A percentile compares a stretch with the other conserved stretches of the same genome.
These are phyloP conservation scores for Panonychus citri DNA, from an alignment of 1,140 invertebrate species.

Conservation along the genomic window DNA sequence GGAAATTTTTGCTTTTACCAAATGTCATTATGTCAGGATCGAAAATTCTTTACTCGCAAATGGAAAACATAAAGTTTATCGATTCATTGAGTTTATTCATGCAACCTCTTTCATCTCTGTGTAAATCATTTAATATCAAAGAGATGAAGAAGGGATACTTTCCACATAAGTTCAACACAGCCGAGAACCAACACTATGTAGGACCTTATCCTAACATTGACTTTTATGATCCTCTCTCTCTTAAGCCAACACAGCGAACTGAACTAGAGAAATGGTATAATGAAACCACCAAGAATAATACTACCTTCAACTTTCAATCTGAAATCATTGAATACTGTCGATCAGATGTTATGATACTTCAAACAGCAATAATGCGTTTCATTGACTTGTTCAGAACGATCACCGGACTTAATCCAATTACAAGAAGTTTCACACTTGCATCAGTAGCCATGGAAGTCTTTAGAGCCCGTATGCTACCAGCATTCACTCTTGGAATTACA, in stretches of 20 bases:
- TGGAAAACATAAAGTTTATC: neutral
- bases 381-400: neutral
- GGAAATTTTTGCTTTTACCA: neutral
- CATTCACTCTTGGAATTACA: neutral
- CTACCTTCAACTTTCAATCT: neutral
- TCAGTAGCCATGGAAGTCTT: neutral
- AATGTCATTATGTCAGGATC: neutral
- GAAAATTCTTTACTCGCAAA: neutral
- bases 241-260: neutral
- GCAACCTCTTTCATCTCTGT: neutral
- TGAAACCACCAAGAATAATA: neutral
- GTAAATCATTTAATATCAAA: neutral
- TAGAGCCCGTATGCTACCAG: neutral
- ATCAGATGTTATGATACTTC: neutral
- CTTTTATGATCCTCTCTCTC: neutral
- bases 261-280: slow-evolving; percentile 7
- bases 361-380: neutral
- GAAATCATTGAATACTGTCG: neutral
- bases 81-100: slow-evolving; percentile 1
- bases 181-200: neutral
- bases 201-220: neutral
- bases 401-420: neutral
- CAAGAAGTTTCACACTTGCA: neutral
- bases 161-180: slow-evolving; percentile 3
- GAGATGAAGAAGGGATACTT: slow-evolving; percentile 2